These are phyloP conservation scores for Hydropsyche tenuis DNA, from an alignment of 1,140 invertebrate genomes.

Conservation along the genomic window DNA sequence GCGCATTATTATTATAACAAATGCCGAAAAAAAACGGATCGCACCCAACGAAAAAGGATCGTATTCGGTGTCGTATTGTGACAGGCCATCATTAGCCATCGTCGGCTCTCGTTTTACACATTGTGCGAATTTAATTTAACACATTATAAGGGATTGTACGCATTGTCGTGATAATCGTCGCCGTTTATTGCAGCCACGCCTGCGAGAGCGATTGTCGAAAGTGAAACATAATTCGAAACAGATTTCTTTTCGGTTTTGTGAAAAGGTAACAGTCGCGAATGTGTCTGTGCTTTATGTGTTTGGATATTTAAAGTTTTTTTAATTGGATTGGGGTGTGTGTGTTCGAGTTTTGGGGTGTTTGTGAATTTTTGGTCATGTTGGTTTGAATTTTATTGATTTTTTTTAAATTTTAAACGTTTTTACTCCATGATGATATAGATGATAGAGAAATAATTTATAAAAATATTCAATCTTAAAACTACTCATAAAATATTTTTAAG, in stretches of 20 bases:
- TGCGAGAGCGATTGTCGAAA: background rate
- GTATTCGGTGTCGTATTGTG: constrained; percentile 14
- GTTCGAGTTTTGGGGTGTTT: too few species aligned
- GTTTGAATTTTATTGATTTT: too few species aligned
- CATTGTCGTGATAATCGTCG: background rate
- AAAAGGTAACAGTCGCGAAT: too few species aligned
- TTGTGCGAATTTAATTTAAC: background rate
- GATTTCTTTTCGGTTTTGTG: background rate
- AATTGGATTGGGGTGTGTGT: too few species aligned
- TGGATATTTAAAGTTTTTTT: too few species aligned
- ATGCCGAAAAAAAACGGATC: background rate
- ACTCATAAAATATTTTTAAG: too few species aligned
- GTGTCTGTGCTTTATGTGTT: too few species aligned
- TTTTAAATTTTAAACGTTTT: too few species aligned
- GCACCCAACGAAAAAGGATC: background rate
- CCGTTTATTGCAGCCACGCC: background rate
- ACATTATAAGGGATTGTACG: background rate
- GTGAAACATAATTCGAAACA: constrained; percentile 1
- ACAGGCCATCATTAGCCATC: background rate
- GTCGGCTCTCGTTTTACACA: constrained; percentile 7
- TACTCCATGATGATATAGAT: too few species aligned
- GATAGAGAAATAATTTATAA: too few species aligned
- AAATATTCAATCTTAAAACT: too few species aligned
- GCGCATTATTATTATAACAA: background rate
- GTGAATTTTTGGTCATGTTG: too few species aligned